A percentile compares a stretch with the other conserved stretches of the same genome.
Conservation (phyloP, 2,797 vertebrate species). For the Pseudochromis fuscus region DNA sequence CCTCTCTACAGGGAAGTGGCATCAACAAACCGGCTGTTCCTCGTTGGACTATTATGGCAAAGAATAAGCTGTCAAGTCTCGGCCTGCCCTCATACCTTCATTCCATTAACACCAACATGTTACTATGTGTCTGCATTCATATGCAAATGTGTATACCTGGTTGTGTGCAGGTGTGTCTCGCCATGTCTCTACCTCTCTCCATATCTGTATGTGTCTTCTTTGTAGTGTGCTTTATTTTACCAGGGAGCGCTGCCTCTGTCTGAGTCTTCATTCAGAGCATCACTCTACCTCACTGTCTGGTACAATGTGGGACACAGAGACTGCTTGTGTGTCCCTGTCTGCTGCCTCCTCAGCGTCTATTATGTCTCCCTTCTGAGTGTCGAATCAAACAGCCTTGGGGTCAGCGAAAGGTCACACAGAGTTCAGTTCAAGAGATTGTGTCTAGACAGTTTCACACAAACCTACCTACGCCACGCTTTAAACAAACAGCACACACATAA, state of each 20-base stretch:
- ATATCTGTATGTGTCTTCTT: neutral
- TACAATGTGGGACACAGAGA: slow-evolving; percentile 48
- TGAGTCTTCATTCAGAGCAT: slow-evolving; percentile 47
- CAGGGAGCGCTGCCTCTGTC: slow-evolving; percentile 22
- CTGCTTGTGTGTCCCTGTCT: slow-evolving; percentile 54
- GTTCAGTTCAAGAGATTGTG: slow-evolving; percentile 67
- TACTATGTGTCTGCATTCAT: slow-evolving; percentile 16
- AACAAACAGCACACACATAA: slow-evolving; percentile 7
- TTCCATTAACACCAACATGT: slow-evolving; percentile 25
- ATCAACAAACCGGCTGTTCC: slow-evolving; percentile 66
- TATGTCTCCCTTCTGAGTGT: slow-evolving; percentile 60
- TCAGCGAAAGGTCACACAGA: slow-evolving; percentile 63
- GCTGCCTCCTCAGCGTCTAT: slow-evolving; percentile 70
- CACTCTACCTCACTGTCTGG: slow-evolving; percentile 59
- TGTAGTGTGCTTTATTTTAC: slow-evolving; percentile 16
- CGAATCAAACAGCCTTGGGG: slow-evolving; percentile 62
- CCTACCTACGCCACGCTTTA: neutral
- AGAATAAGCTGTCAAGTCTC: slow-evolving; percentile 47
- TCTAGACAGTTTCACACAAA: slow-evolving; percentile 56
- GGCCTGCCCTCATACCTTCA: slow-evolving; percentile 28
- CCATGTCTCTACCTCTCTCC: neutral
- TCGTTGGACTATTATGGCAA: slow-evolving; percentile 50
- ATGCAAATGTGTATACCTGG: slow-evolving; percentile 6
- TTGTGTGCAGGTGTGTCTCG: slow-evolving; percentile 19
- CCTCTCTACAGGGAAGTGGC: slow-evolving; percentile 32